Evolutionary conservation across 2,113 vertebrate genomes (phyloP), one percentile per base, ranked within the genome.

Genomic region (Corvus moneduloides): DNA sequence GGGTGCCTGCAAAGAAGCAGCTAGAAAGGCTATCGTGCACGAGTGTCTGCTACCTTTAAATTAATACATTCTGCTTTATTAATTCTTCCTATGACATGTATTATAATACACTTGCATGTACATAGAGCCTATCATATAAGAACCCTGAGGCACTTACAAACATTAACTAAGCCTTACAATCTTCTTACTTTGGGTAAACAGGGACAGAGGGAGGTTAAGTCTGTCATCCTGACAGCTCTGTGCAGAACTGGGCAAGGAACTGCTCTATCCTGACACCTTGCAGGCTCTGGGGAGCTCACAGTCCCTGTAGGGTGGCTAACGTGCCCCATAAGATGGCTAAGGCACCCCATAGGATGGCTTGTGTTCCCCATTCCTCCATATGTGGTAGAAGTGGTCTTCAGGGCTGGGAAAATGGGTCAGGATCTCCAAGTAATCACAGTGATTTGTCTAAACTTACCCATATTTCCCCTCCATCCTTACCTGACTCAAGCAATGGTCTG

Each of bases 151-250:
- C 93, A 96, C 92, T 92, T 95, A 95, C 93, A 96, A 92, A 96
- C 93, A 94, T 61, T 84, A 92, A 89, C 92, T 96, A 96, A 92
- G 88, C 94, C 92, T 90, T 32, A 61, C 96, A 97, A 95, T 96
- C 96, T 96, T 95, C 94, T 96, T 97, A 96, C 86, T 96, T 95
- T 87, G 96, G 83, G 93, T 96, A 96, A 96, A 95, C 86, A 96
- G 94, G 96, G 96, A 92, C 94, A 96, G 94, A 94, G 88, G 54
- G 92, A 96, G 95, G 93, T 94, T 95, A 97, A 95, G 49, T 95
- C 93, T 90, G 71, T 96, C 91, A 93, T 91, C 83, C 85, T 95
- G 96, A 93, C 96, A 92, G 93, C 93, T 90, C 76, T 86, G 73
- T 23, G 41, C 56, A 73, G 87, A 87, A 69, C 93, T 32, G 67